These are phyloP conservation scores for Anguilla anguilla DNA, from an alignment of 2,797 vertebrate genomes.

Conservation along the genomic window DNA sequence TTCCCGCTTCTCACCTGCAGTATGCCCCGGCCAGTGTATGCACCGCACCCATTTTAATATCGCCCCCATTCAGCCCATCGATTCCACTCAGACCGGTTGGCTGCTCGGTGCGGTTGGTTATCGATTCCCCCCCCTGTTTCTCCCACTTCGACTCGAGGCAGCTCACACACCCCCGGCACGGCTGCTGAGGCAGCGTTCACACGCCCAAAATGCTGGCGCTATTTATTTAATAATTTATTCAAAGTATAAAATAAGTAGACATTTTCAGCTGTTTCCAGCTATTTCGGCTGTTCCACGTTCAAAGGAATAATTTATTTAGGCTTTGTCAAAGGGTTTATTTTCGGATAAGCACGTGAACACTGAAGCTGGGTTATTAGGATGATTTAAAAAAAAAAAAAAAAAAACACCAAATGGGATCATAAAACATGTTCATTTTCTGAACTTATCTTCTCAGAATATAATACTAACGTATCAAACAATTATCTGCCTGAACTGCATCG, in stretches of 20 bases:
- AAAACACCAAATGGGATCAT: no score
- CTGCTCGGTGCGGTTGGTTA: slow-evolving; percentile 52
- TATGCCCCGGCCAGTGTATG: slow-evolving; percentile 41
- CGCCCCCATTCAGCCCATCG: slow-evolving; percentile 48
- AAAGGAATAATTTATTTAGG: not conserved
- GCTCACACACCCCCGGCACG: slow-evolving; percentile 21
- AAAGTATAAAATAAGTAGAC: not conserved
- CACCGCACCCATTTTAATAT: slow-evolving; percentile 51
- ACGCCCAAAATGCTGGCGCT: slow-evolving; percentile 34
- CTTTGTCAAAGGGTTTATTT: not conserved
- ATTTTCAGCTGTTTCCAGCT: not conserved
- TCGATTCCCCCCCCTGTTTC: slow-evolving; percentile 47
- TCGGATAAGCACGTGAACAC: not conserved
- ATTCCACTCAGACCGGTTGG: slow-evolving; percentile 51
- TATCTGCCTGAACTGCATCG: not conserved
- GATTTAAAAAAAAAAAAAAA: not conserved
- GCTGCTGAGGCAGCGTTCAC: slow-evolving; percentile 34
- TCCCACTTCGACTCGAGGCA: slow-evolving; percentile 44
- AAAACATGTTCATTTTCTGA: no score
- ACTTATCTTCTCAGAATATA: no score
- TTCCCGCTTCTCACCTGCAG: slow-evolving; percentile 37
- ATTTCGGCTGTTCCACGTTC: not conserved
- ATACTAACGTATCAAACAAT: not conserved
- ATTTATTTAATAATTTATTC: slow-evolving; percentile 11
- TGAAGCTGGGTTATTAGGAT: not conserved